phyloP scores from a whole-genome alignment of 1,140 invertebrate genomes.

The Nasonia giraulti region DNA sequence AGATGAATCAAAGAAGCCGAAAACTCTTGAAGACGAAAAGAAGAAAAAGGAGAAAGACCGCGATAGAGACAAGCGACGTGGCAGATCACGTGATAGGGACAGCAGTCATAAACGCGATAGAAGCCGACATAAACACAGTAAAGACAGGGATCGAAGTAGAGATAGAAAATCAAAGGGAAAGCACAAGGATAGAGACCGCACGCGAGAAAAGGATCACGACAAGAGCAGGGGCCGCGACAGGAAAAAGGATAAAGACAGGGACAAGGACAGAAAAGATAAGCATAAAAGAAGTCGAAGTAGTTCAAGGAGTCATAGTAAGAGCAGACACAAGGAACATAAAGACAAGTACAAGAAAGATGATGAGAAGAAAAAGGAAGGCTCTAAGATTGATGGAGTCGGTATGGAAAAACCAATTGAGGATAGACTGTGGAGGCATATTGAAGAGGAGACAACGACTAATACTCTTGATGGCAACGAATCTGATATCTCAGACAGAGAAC shows the following conservation, averaged over 20 bases:
- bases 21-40: constrained; percentile 50
- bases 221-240: constrained; percentile 64
- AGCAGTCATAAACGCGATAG: constrained; percentile 58
- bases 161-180: constrained; percentile 55
- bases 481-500: constrained; percentile 75
- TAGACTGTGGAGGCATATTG: constrained; percentile 70
- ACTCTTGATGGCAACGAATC: constrained; percentile 72
- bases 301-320: constrained; percentile 26
- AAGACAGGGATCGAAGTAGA: constrained; percentile 61
- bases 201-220: constrained; percentile 62
- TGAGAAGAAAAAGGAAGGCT: constrained; percentile 60
- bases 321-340: constrained; percentile 52
- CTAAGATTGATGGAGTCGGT: constrained; percentile 50
- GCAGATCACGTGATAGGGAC: constrained; percentile 59
- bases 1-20: constrained; percentile 45
- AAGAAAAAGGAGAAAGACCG: constrained; percentile 63
- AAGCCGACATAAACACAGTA: constrained; percentile 62
- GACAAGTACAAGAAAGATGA: constrained; percentile 61
- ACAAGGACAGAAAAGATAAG: constrained; percentile 54
- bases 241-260: constrained; percentile 64
- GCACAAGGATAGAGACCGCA: constrained; percentile 64
- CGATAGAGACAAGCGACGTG: constrained; percentile 57
- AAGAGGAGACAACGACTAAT: constrained; percentile 69
- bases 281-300: constrained; percentile 19
- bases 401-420: constrained; percentile 67